Evolutionary conservation across 1,140 invertebrate genomes (phyloP), one percentile per base, ranked within the genome.

Genomic region (Euura saliciscinereae): DNA sequence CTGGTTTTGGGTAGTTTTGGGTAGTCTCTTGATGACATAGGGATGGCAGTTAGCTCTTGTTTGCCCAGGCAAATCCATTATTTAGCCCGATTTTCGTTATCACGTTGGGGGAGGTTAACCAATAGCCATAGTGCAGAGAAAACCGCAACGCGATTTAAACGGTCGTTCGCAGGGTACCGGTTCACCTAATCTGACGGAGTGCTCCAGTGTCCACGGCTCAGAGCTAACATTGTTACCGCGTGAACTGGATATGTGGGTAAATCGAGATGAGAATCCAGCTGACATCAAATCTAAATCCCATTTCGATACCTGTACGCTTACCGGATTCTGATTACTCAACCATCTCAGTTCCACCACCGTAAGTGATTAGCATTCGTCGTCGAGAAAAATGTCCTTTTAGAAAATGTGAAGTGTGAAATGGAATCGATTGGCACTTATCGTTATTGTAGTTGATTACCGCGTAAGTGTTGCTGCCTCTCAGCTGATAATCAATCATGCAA

Each of bases 221-320:
- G 64, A 43, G 73, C 74, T 76, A 78, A 79, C 78, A 80, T 79
- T 79, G 79, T 78, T 79, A 72, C 51, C 51, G 51, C 51, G 13
- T 59, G 13, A 59, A 11, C 51, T n/a, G 6, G 13, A 59, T 59
- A 59, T 59, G 13, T 8, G 51, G 10, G 51, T 11, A 59, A 5
- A 59, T 3, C 51, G 51, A 59, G 51, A n/a, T 59, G 51, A 3
- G 51, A 59, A 59, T 4, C 51, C 51, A 8, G 51, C 51, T 59
- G 3, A 11, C 51, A n/a, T 59, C 51, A 59, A 28, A 28, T 28
- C 28, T 28, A 28, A 1, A 28, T 28, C 28, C 28, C 28, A 28
- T 28, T 28, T 28, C 28, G 28, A 1, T 28, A 28, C 28, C 28
- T 28, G 28, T 28, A 28, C 28, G 28, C 28, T 28, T 28, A 28